Evolutionary conservation across 2,797 vertebrate genomes (phyloP), one percentile per base, ranked within the genome.

Genomic region (Arnoldichthys spilopterus): DNA sequence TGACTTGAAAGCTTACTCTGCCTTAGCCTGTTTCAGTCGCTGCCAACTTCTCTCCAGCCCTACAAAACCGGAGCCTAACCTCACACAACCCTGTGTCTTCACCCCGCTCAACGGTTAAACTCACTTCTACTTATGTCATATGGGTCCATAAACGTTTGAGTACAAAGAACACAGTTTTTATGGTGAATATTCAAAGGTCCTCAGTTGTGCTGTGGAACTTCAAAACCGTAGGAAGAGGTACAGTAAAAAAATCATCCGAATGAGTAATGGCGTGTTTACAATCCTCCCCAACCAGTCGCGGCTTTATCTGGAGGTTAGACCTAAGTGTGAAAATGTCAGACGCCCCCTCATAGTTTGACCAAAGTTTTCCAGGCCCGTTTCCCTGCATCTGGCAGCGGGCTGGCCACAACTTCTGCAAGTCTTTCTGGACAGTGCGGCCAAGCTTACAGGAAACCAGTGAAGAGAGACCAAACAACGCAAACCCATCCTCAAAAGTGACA

Each of bases 141-240:
- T 76, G 79, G 86, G 82, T 84, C 87, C 90, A 82, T 84, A 81
- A 82, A 93, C 85, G 28, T 82, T 90, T 90, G 85, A 87, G 84
- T 76, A 72, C 77, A 79, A 86, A 81, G 80, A 86, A 83, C 51
- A 40, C 40, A n/a, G 79, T 59, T 56, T 88, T 91, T 87, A 88
- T 86, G 77, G 74, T 72, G 16, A 70, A 70, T 76, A 79, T 86
- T 81, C 84, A 88, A 84, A 88, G 61, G 72, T 85, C 76, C 49
- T 43, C 37, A 61, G 45, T 62, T 53, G 32, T 24, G 67, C 43
- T 45, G 30, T 32, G 28, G 18, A 67, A 22, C 37, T 13, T 51
- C 47, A 47, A 59, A n/a, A 13, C 72, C 24, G 47, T 13, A 51
- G 69, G 40, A 79, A n/a, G 15, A 75, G 40, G 22, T 6, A 4